Conservation (phyloP, 2,888 invertebrate species). For the Drosophila parthenogenetica region DNA sequence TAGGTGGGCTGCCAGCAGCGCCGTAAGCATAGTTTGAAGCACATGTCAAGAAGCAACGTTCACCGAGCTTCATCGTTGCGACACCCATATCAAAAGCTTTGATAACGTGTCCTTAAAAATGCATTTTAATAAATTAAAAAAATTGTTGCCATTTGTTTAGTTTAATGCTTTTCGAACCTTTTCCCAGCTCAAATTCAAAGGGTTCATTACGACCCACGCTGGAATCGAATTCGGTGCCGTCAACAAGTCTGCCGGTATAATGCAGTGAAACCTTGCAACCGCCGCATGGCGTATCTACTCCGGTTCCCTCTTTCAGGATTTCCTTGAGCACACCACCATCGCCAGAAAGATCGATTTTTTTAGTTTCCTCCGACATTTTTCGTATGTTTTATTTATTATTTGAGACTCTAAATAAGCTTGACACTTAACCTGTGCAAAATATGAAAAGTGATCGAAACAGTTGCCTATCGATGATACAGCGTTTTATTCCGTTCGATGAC, state of each 20-base stretch:
- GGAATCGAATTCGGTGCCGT: conserved; percentile 97
- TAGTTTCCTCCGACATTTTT: conserved; percentile 65
- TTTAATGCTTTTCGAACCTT: conserved; percentile 86
- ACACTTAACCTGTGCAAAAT: conserved; percentile 29
- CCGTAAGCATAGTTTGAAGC: conserved; percentile 97
- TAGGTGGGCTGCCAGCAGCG: conserved; percentile 92
- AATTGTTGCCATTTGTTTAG: too few relatives aligned
- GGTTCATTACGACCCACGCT: conserved; percentile 93
- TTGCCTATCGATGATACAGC: conserved; percentile 33
- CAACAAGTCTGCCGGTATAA: conserved; percentile 93
- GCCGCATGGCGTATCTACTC: conserved; percentile 89
- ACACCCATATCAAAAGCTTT: conserved; percentile 98
- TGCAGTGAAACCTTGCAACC: conserved; percentile 92
- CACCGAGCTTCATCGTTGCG: conserved; percentile 96
- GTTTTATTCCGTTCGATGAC: not conserved
- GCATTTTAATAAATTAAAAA: not conserved
- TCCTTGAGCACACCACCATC: conserved; percentile 83
- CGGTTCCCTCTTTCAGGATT: conserved; percentile 88
- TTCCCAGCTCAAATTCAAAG: conserved; percentile 94
- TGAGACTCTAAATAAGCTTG: conserved; percentile 29
- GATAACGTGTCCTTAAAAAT: conserved; percentile 90
- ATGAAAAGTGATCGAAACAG: conserved; percentile 26
- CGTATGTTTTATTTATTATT: conserved; percentile 3
- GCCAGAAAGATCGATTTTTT: conserved; percentile 81
- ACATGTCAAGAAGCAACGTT: conserved; percentile 93